These are phyloP conservation scores for Trichonephila inaurata DNA, from an alignment of 1,140 invertebrate species.

Conservation along the genomic window DNA sequence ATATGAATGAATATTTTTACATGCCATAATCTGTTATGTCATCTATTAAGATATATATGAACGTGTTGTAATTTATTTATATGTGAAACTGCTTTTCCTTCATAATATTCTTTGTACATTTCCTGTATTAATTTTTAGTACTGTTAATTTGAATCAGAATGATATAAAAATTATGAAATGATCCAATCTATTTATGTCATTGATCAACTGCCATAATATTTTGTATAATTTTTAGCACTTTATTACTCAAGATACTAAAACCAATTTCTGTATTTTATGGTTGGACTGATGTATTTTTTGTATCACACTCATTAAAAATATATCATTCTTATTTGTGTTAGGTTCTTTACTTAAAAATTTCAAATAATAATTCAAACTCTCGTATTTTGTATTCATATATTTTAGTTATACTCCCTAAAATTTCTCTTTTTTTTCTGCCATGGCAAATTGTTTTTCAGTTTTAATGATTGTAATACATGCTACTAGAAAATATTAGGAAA, in stretches of 20 bases:
- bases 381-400: too few relatives aligned
- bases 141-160: neutral
- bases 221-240: slow-evolving; percentile 8
- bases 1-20: neutral
- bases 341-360: neutral
- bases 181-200: neutral
- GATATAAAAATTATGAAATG: neutral
- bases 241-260: neutral
- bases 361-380: too few relatives aligned
- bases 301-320: neutral
- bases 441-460: too few relatives aligned
- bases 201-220: neutral
- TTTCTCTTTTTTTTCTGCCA: too few relatives aligned
- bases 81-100: neutral
- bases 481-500: too few relatives aligned
- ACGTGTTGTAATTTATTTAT: neutral
- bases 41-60: neutral
- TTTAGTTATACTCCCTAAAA: too few relatives aligned
- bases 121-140: neutral
- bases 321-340: neutral
- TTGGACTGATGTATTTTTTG: slow-evolving; percentile 13
- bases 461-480: too few relatives aligned
- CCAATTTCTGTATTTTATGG: neutral
- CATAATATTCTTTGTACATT: neutral
- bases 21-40: too few relatives aligned